Evolutionary conservation across 1,140 invertebrate genomes (phyloP).

Genomic region (Andrena cerasifolii): DNA sequence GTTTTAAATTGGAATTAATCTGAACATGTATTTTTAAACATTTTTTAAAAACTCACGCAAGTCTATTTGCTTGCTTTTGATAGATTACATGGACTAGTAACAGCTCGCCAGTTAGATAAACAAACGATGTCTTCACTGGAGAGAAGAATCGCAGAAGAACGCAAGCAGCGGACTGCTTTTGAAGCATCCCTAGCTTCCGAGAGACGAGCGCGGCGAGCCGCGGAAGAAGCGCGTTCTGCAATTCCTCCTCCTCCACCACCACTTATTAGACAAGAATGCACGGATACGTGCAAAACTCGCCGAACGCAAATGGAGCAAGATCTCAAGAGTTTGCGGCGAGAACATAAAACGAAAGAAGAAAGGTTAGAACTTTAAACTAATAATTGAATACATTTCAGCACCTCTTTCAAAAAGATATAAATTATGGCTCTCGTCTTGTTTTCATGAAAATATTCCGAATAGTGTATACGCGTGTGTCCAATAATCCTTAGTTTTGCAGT

Average conservation of each 20-base stretch:
- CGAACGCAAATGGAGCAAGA: slow-evolving; percentile 91
- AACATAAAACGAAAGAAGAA: slow-evolving; percentile 90
- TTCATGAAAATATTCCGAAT: no score
- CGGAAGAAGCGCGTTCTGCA: slow-evolving; percentile 81
- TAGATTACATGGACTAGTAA: slow-evolving; percentile 88
- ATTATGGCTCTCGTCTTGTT: neutral
- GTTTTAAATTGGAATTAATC: neutral
- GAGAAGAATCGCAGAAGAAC: slow-evolving; percentile 92
- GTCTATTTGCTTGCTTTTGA: slow-evolving; percentile 37
- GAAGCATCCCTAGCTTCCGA: slow-evolving; percentile 91
- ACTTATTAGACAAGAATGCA: slow-evolving; percentile 85
- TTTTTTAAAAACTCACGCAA: neutral
- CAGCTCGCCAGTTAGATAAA: slow-evolving; percentile 90
- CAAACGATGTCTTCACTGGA: slow-evolving; percentile 89
- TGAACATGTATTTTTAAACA: neutral
- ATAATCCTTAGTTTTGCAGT: no score
- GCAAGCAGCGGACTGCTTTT: slow-evolving; percentile 87
- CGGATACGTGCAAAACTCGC: slow-evolving; percentile 88
- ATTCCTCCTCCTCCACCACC: slow-evolving; percentile 77
- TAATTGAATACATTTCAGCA: neutral
- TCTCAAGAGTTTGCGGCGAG: slow-evolving; percentile 87
- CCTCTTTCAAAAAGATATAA: no score
- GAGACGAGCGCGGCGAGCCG: slow-evolving; percentile 84
- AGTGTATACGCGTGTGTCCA: no score
- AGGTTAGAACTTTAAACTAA: slow-evolving; percentile 74